Conservation (phyloP, 2,797 vertebrate species). For the Sebastes glaucus region DNA sequence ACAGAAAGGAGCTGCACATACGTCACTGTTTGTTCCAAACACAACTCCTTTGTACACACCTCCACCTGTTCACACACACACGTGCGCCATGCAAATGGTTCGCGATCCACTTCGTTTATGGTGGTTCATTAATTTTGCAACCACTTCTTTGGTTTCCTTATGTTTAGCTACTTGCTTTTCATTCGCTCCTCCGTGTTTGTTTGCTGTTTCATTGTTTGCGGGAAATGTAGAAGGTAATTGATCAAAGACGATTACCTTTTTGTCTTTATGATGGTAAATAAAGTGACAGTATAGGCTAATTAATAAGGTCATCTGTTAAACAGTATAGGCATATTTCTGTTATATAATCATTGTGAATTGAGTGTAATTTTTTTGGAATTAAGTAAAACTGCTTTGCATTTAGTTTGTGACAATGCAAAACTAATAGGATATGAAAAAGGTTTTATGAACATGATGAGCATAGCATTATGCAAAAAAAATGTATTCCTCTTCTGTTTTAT, state of each 20-base stretch:
- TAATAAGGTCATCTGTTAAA: neutral
- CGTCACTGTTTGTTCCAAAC: slow-evolving; percentile 78
- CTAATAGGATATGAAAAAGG: neutral
- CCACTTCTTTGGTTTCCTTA: slow-evolving; percentile 82
- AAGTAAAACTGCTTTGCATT: neutral
- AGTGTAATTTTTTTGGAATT: rapidly evolving
- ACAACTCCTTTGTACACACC: slow-evolving; percentile 82
- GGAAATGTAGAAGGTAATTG: slow-evolving; percentile 55
- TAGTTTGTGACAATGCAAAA: neutral
- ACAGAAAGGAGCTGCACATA: slow-evolving; percentile 33
- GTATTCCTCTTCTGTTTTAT: neutral
- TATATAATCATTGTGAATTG: neutral
- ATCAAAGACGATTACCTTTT: slow-evolving; percentile 13
- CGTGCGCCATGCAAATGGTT: slow-evolving; percentile 70
- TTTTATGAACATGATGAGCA: neutral
- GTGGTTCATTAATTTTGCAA: slow-evolving; percentile 89
- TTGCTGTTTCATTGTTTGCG: slow-evolving; percentile 72
- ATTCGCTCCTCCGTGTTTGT: slow-evolving; percentile 70
- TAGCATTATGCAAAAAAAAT: neutral
- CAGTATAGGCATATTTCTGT: neutral
- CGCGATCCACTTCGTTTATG: slow-evolving; percentile 84
- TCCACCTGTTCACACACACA: slow-evolving; percentile 62
- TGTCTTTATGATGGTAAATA: neutral
- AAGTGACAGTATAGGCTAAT: neutral
- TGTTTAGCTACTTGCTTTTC: slow-evolving; percentile 85